Evolutionary conservation across 2,113 vertebrate species (phyloP).

Genomic region (Sylvilagus bachmani): DNA sequence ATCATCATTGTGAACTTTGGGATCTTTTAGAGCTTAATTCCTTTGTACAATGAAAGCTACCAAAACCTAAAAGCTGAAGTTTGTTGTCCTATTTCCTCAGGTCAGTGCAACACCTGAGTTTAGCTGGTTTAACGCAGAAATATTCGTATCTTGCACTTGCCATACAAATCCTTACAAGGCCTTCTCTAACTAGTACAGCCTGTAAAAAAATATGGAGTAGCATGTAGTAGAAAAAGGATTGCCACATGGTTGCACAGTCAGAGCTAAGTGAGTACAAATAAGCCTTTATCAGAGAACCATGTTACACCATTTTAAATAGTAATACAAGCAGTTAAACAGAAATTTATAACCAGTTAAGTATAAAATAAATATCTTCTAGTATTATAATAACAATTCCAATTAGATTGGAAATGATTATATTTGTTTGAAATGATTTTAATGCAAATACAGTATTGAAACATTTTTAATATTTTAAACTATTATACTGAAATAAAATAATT

Average conservation of each 20-base stretch:
- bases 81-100: not conserved
- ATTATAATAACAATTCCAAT: not conserved
- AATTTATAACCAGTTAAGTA: not conserved
- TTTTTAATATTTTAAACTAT: constrained; percentile 35
- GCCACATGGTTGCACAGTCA: not conserved
- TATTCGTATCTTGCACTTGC: not conserved
- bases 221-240: not conserved
- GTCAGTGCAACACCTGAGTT: not conserved
- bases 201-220: not conserved
- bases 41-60: not conserved
- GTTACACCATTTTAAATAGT: not conserved
- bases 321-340: not conserved
- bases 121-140: not conserved
- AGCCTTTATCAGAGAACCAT: not conserved
- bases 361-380: not conserved
- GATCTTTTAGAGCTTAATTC: not conserved
- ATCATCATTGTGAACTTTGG: not conserved
- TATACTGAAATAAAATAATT: constrained; percentile 28
- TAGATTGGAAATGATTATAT: not conserved
- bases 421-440: constrained; percentile 51
- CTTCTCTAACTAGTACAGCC: not conserved
- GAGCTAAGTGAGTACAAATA: not conserved
- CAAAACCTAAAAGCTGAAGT: not conserved
- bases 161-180: not conserved
- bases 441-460: not conserved